Evolutionary conservation across 2,113 vertebrate species (phyloP).

Genomic region (Stigmatopora nigra): DNA sequence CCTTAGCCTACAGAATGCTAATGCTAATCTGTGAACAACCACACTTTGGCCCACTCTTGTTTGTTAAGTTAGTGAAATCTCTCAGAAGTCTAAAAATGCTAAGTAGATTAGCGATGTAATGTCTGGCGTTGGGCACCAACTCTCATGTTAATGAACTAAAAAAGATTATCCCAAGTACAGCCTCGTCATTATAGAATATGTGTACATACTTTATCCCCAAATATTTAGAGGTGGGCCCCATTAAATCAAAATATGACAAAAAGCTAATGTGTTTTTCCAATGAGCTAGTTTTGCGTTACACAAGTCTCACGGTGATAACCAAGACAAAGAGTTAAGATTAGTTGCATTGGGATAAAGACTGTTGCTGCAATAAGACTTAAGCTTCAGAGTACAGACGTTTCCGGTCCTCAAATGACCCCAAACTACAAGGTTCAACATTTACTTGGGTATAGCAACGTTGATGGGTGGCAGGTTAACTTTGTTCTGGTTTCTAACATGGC

Average conservation of each 20-base stretch:
- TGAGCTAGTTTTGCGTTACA: not conserved
- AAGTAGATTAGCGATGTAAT: not conserved
- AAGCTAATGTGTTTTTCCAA: not conserved
- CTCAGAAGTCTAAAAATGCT: not conserved
- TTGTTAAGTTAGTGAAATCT: not conserved
- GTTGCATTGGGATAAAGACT: not conserved
- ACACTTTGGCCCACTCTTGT: not conserved
- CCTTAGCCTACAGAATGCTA: not conserved
- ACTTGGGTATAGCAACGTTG: not conserved
- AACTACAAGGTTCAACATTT: not conserved
- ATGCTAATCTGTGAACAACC: not conserved
- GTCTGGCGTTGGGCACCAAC: not conserved
- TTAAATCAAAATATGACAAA: not conserved
- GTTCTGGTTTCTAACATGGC: not conserved
- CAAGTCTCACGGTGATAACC: not conserved
- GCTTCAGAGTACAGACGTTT: constrained; percentile 9
- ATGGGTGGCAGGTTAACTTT: constrained; percentile 11
- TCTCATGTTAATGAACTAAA: not conserved
- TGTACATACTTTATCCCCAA: not conserved
- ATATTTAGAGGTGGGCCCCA: not conserved
- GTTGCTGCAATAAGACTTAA: not conserved
- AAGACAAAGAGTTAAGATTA: not conserved
- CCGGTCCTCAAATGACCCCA: not conserved
- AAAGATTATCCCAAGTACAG: not conserved
- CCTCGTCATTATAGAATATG: not conserved